Base-by-base conservation (phyloP, 2,797 vertebrate genomes). In the Dermochelys coriacea region DNA sequence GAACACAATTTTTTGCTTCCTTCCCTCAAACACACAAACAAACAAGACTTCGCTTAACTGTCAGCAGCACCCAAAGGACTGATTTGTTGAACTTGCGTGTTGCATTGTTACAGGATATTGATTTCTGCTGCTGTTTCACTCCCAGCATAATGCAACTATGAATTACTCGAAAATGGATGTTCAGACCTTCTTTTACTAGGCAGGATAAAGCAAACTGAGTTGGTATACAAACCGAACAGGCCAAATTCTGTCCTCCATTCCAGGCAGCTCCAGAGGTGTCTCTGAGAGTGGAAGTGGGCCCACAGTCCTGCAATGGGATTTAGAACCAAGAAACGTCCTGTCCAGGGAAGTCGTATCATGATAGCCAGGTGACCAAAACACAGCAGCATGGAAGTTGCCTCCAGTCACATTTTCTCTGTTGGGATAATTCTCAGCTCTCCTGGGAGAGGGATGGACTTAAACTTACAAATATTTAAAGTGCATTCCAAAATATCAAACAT, bases 111-210 rank as follows among this genome's bases (percentile, higher is more conserved):
- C 81, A 90, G 92, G 52, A 86, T 92, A 97, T 95, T 93, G 94
- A 96, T 95, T 96, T 95, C 85, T 90, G 77, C 89, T 94, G 91
- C 47, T 14, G 1, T 97, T 96, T 95, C 92, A 94, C 80, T 96
- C 93, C 88, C 89, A 57, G n/a, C n/a, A 79, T 95, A 90, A 74
- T 0, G 1, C 80, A 75, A 50, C 31, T 49, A 34, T 82, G 59
- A 87, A 92, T 94, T 95, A 47, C 47, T 95, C 77, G 47, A 80
- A 87, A 81, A n/a, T 10, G 50, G 10, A 41, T 0, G 0, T 89
- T 79, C 71, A 52, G 71, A 82, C 78, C 6, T 5, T 55, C 52
- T 95, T 94, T 89, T 82, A 88, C 61, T 93, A 95, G 91, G 50
- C 55, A 77, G 75, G 10, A 93, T 47, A 83, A 93, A 87, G 87